A percentile compares a stretch with the other conserved stretches of the same genome.
Evolutionary conservation across 2,888 invertebrate species (phyloP).

Genomic region (Patella ulyssiponensis): DNA sequence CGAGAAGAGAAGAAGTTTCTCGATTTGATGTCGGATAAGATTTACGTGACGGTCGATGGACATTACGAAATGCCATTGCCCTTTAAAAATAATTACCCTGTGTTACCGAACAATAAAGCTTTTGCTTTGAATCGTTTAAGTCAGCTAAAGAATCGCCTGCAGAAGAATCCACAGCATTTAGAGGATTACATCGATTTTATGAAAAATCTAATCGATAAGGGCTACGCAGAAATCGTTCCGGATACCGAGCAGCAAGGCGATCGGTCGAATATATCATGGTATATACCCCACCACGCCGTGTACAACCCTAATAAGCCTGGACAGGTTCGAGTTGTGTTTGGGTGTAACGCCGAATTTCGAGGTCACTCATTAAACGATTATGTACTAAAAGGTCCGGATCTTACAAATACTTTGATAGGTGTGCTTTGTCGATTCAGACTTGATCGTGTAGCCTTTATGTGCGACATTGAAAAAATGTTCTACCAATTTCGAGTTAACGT

Average conservation of each 20-base stretch:
- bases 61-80: neutral
- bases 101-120: neutral
- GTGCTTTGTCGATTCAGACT: conserved; percentile 36
- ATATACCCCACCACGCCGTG: conserved; percentile 23
- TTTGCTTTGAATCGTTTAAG: neutral
- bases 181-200: neutral
- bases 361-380: conserved; percentile 26
- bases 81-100: neutral
- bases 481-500: conserved; percentile 17
- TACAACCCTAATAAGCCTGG: neutral
- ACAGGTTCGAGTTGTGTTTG: conserved; percentile 35
- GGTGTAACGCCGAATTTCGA: conserved; percentile 36
- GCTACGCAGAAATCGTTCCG: neutral
- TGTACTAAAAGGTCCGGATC: conserved; percentile 38
- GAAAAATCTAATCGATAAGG: neutral
- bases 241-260: neutral
- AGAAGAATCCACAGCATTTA: neutral
- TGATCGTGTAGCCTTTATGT: conserved; percentile 34
- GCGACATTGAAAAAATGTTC: conserved; percentile 42
- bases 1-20: neutral
- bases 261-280: neutral
- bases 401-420: conserved; percentile 34
- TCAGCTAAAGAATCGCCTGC: neutral
- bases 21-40: neutral
- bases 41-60: neutral